Conservation (phyloP, 2,797 vertebrate species). For the Cuculus canorus region DNA sequence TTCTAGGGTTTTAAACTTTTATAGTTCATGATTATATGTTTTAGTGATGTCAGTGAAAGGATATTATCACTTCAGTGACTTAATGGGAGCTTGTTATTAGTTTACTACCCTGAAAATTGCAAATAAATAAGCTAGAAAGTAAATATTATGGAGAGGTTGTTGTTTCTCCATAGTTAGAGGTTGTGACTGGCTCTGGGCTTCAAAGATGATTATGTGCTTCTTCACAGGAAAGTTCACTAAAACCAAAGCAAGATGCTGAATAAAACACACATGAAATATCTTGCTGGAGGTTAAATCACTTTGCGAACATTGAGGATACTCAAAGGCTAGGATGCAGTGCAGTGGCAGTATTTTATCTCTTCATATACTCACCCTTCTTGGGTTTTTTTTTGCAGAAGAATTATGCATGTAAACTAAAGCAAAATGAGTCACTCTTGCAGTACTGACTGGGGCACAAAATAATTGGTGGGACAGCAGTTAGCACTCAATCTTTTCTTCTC, state of each 20-base stretch:
- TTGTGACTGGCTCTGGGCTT: slow-evolving; percentile 5
- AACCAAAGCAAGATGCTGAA: not conserved
- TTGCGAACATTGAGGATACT: not conserved
- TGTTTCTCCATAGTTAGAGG: not conserved
- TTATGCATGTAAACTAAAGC: not conserved
- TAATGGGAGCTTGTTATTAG: not conserved
- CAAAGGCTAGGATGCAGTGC: not conserved
- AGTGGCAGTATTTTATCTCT: not conserved
- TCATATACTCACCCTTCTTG: not conserved
- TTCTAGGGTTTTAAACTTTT: slow-evolving; percentile 33
- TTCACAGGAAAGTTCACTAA: not conserved
- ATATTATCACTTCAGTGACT: slow-evolving; percentile 25
- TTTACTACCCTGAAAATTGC: slow-evolving; percentile 37
- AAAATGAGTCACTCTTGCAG: not conserved
- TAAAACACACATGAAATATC: not conserved
- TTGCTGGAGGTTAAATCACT: slow-evolving; percentile 3
- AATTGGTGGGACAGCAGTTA: not conserved
- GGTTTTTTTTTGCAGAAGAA: not conserved
- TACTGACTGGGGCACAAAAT: not conserved
- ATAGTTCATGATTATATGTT: slow-evolving; percentile 20
- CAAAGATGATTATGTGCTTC: not conserved
- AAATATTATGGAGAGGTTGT: slow-evolving; percentile 13
- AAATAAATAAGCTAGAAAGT: slow-evolving; percentile 61
- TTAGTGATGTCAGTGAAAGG: slow-evolving; percentile 27
- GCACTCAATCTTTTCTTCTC: slow-evolving; percentile 1